These are phyloP conservation scores for Excalfactoria chinensis DNA, from an alignment of 2,113 vertebrate species.

Conservation along the genomic window DNA sequence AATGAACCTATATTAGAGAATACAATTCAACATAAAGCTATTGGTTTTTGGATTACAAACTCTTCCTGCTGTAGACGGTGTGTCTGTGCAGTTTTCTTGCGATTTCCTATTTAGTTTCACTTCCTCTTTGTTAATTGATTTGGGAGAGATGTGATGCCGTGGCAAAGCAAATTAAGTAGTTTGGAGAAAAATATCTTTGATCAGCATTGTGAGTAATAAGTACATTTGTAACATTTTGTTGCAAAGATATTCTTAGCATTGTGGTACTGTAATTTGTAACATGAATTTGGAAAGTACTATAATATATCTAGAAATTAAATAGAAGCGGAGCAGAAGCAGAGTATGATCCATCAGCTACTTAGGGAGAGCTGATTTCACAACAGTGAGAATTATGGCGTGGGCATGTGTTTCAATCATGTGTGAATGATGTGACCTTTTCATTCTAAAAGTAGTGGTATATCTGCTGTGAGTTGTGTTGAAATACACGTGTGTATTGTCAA, in stretches of 20 bases:
- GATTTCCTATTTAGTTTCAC: neutral
- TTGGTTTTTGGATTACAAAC: neutral
- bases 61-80: neutral
- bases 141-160: neutral
- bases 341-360: neutral
- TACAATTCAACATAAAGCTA: neutral
- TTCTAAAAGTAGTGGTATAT: neutral
- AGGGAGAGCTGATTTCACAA: neutral
- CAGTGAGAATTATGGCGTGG: neutral
- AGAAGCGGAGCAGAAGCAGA: neutral
- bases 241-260: neutral
- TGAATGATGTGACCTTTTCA: neutral
- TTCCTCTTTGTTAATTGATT: neutral
- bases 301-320: neutral
- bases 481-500: neutral
- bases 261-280: neutral
- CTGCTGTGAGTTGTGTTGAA: neutral
- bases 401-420: neutral
- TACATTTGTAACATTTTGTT: neutral
- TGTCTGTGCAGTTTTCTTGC: too few relatives aligned
- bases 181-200: neutral
- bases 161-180: neutral
- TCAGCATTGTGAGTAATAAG: neutral
- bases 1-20: neutral
- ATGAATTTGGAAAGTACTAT: neutral